Evolutionary conservation across 1,140 invertebrate species (phyloP), one percentile per base, ranked within the genome.

Genomic region (Drosophila burlai): DNA sequence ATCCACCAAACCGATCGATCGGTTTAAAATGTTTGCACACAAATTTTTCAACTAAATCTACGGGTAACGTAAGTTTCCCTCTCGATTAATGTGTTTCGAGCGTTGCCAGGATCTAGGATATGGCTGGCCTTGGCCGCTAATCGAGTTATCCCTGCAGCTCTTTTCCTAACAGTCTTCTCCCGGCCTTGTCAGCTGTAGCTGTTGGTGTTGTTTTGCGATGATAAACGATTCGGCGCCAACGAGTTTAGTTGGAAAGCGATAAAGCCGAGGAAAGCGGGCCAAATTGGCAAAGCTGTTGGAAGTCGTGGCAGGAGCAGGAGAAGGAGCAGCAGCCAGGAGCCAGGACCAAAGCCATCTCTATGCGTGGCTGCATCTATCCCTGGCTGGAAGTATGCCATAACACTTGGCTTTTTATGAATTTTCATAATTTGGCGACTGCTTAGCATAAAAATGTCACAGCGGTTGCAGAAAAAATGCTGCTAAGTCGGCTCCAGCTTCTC

Each of bases 401-500:
- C 77, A 89, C 89, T 87, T 87, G 83, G 80, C 65, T 81, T 89
- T 81, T 87, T 84, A 87, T 89, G 84, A 87, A 89, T 87, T 87
- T 87, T 86, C 83, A 86, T 86, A 87, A 86, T 86, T 87, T 87
- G 85, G 84, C 81, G 85, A 79, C 84, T 83, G 84, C 68, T 87
- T 87, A 87, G 83, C 84, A 87, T 87, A 89, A 89, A 89, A 89
- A 87, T 87, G 83, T 87, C 83, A 87, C 83, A 87, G 76, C 84
- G 87, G 83, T 81, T 89, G 83, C 83, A 87, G 66, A 78, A 67
- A 81, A 87, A 80, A 80, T 82, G 80, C 76, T 80, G 75, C 79
- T 68, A 59, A 46, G 82, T 24, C 24, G 24, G 24, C 24, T 24
- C 24, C 3, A 24, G 82, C 72, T 82, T 86, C 38, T 21, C 34